Evolutionary conservation across 2,113 vertebrate genomes (phyloP).

Genomic region (Tiliqua scincoides): DNA sequence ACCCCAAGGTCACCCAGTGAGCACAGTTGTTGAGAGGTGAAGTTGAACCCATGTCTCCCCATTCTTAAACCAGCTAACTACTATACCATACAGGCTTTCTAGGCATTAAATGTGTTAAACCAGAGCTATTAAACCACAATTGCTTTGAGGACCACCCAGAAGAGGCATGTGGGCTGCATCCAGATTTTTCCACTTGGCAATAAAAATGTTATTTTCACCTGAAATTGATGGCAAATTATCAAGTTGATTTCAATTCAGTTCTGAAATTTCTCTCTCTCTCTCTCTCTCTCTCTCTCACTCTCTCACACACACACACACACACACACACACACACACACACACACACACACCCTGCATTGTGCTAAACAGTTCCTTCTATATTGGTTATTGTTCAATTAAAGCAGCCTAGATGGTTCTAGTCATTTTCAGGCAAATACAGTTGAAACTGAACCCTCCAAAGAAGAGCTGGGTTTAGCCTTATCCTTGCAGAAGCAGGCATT

Average conservation of each 20-base stretch:
- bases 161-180: neutral
- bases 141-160: neutral
- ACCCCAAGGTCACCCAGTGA: too few relatives aligned
- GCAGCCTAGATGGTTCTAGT: neutral
- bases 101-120: neutral
- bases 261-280: too few relatives aligned
- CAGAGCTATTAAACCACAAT: neutral
- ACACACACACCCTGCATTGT: too few relatives aligned
- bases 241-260: neutral
- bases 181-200: neutral
- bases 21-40: too few relatives aligned
- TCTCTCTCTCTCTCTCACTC: too few relatives aligned
- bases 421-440: neutral
- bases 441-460: neutral
- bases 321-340: too few relatives aligned
- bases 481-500: neutral
- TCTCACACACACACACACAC: too few relatives aligned
- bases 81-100: too few relatives aligned
- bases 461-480: neutral
- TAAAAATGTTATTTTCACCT: neutral
- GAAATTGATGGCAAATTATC: neutral
- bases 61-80: too few relatives aligned
- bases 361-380: too few relatives aligned
- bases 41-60: too few relatives aligned
- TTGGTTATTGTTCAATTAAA: too few relatives aligned